Evolutionary conservation across 2,888 invertebrate species (phyloP), one percentile per base, ranked within the genome.

Genomic region (Lepas anatifera): DNA sequence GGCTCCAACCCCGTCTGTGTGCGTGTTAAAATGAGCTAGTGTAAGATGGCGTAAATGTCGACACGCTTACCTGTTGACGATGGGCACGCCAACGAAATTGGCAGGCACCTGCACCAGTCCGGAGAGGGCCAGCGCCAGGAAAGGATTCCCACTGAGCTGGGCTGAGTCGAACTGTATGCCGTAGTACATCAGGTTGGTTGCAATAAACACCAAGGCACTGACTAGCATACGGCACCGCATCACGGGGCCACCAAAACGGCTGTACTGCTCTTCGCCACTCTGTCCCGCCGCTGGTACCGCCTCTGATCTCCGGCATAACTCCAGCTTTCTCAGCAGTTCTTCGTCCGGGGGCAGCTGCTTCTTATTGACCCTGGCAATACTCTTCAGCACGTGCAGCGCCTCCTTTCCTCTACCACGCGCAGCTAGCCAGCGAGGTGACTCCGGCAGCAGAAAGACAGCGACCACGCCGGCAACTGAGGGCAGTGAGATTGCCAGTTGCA

Each of bases 91-190:
- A 27, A 6, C 25, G 13, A 50, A 2, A 3, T 50, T 27, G 25
- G 25, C 50, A 3, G 50, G 50, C 13, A 71, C 76, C 73, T 81
- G 81, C 32, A 80, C 76, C 6, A 78, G 76, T 2, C 89, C 92
- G 32, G 90, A 89, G 18, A 92, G 82, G 22, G 90, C 87, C 69
- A 92, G 91, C 77, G 92, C 94, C 10, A 87, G 77, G 78, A 92
- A 94, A 72, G 92, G 89, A 76, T 91, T 83, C 2, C 92, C 92
- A 0, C 87, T 89, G 8, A 90, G 83, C 75, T 89, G 86, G 0
- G 89, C 88, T 70, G 90, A 87, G 79, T 89, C 92, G 78, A 92
- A 89, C 0, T 90, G 88, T n/a, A 92, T 87, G 0, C 93, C 93
- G 77, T 90, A 95, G 81, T 93, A 90, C 74, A 91, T 89, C 25